Percentiles rank a stretch among this genome's conserved stretches.
Evolutionary conservation across 2,797 vertebrate species (phyloP).

Genomic region (Lepus oiostolus): DNA sequence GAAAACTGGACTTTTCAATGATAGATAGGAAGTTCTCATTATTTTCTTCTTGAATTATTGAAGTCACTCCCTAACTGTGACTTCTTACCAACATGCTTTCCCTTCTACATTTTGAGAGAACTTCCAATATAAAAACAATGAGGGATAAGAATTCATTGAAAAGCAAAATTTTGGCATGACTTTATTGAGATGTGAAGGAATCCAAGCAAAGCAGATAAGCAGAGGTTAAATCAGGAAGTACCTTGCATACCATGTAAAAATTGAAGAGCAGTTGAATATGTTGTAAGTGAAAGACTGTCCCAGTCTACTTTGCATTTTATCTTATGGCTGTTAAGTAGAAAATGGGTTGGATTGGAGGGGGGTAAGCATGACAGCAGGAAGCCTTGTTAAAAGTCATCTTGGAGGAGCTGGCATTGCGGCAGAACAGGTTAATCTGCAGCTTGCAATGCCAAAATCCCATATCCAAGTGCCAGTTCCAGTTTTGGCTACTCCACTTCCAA

Average conservation of each 20-base stretch:
- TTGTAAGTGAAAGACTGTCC: not conserved
- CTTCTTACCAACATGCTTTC: not conserved
- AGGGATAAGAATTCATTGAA: not conserved
- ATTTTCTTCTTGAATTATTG: conserved; percentile 8
- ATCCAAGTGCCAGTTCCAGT: too few species aligned
- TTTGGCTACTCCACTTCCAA: too few species aligned
- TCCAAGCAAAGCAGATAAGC: conserved; percentile 28
- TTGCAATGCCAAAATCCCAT: too few species aligned
- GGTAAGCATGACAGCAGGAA: not conserved
- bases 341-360: not conserved
- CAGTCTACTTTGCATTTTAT: not conserved
- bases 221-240: not conserved
- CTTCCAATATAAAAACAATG: not conserved
- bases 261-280: not conserved
- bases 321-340: not conserved
- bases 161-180: not conserved
- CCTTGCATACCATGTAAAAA: not conserved
- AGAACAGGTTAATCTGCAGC: too few species aligned
- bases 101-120: not conserved
- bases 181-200: not conserved
- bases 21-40: conserved; percentile 9
- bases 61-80: not conserved
- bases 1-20: conserved; percentile 2
- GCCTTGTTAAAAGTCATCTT: not conserved
- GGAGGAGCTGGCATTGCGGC: not conserved